Conservation (phyloP, 1,140 invertebrate species). For the Cydia pomonella region DNA sequence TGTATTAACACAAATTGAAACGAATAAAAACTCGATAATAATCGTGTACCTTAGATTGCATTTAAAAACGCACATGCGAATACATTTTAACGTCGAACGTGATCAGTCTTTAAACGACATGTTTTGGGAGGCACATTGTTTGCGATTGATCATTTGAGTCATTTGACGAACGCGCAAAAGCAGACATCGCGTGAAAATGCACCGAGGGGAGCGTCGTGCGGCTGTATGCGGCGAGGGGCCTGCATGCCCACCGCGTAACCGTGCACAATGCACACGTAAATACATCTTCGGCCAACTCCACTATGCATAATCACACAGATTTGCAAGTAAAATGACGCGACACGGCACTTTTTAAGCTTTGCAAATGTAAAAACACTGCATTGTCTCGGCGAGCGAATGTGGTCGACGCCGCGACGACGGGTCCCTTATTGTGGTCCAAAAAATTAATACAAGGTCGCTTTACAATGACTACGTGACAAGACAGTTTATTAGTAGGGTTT, state of each 20-base stretch:
- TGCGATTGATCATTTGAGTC: slow-evolving; percentile 48
- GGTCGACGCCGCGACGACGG: slow-evolving; percentile 19
- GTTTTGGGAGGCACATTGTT: slow-evolving; percentile 39
- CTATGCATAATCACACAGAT: slow-evolving; percentile 71
- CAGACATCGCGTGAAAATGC: slow-evolving; percentile 49
- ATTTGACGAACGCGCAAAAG: slow-evolving; percentile 38
- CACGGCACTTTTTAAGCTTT: slow-evolving; percentile 66
- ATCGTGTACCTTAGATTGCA: slow-evolving; percentile 25
- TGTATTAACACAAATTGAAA: slow-evolving; percentile 19
- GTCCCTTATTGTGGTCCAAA: slow-evolving; percentile 34
- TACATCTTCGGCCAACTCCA: slow-evolving; percentile 66
- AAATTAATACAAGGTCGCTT: slow-evolving; percentile 53
- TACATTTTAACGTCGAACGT: slow-evolving; percentile 43
- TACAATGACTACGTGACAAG: slow-evolving; percentile 49
- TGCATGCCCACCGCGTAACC: slow-evolving; percentile 60
- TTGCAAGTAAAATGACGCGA: slow-evolving; percentile 72
- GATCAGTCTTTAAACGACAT: slow-evolving; percentile 43
- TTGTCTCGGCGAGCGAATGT: slow-evolving; percentile 56
- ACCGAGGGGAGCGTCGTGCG: slow-evolving; percentile 46
- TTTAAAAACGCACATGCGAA: slow-evolving; percentile 43
- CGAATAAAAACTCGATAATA: slow-evolving; percentile 28
- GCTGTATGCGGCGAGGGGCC: slow-evolving; percentile 48
- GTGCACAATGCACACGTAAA: slow-evolving; percentile 72
- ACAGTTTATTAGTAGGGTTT: slow-evolving; percentile 35
- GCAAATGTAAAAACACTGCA: slow-evolving; percentile 61